phyloP scores from a whole-genome alignment of 2,888 invertebrate genomes.

The Cataglyphis rosenhaueri region DNA sequence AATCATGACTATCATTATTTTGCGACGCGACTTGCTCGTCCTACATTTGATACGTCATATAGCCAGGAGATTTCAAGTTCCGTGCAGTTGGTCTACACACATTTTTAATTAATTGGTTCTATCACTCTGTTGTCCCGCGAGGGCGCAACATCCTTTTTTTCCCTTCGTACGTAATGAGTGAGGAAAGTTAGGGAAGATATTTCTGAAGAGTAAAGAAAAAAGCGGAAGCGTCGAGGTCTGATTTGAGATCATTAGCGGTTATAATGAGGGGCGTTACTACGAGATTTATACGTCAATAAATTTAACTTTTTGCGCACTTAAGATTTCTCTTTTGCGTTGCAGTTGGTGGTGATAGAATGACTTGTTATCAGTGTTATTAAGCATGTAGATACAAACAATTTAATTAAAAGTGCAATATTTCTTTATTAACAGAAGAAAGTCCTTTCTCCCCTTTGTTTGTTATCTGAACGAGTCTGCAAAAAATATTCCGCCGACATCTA shows the following conservation, averaged over 20 bases:
- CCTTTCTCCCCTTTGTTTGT: neutral
- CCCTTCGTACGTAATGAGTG: constrained; percentile 26
- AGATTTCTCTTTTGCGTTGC: neutral
- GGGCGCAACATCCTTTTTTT: constrained; percentile 15
- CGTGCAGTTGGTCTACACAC: constrained; percentile 34
- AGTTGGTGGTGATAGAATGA: neutral
- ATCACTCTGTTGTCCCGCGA: constrained; percentile 28
- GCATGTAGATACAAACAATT: neutral
- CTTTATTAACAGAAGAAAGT: neutral
- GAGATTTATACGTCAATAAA: constrained; percentile 66
- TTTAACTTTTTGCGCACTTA: constrained; percentile 21
- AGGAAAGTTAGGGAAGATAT: constrained; percentile 22
- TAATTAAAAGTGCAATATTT: neutral
- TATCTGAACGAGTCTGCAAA: neutral
- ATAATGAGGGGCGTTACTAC: constrained; percentile 62
- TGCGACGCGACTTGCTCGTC: constrained; percentile 62
- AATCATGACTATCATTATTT: constrained; percentile 70
- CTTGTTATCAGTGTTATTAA: constrained; percentile 15
- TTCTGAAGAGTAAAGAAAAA: constrained; percentile 37
- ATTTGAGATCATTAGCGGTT: constrained; percentile 65
- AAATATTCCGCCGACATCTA: neutral
- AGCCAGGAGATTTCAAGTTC: constrained; percentile 56
- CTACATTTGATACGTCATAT: constrained; percentile 63
- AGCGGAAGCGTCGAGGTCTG: constrained; percentile 59
- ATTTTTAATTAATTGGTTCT: constrained; percentile 70